phyloP scores from a whole-genome alignment of 1,140 invertebrate species.

The Macrostomum lignano region DNA sequence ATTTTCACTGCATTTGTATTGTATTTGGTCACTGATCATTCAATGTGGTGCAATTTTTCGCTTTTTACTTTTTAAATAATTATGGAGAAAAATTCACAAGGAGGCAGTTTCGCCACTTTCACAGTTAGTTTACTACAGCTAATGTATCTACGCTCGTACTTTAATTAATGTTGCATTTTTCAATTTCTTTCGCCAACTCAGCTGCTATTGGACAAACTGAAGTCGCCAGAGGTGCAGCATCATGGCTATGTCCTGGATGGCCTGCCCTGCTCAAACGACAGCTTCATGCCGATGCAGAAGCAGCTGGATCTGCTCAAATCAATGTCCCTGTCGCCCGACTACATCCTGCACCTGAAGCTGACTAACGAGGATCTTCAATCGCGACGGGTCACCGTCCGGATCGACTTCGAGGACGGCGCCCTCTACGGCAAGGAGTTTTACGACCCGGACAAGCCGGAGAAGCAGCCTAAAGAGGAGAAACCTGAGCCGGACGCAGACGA shows the following conservation, averaged over 20 bases:
- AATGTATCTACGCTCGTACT: too few species aligned
- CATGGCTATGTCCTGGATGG: constrained; percentile 28
- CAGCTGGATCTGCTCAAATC: constrained; percentile 25
- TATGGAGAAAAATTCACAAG: too few species aligned
- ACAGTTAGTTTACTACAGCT: too few species aligned
- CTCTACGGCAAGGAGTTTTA: constrained; percentile 21
- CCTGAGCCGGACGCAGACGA: constrained; percentile 10
- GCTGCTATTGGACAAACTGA: too few species aligned
- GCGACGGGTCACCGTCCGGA: constrained; percentile 14
- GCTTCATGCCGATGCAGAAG: constrained; percentile 16
- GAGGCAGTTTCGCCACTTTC: too few species aligned
- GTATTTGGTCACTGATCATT: too few species aligned
- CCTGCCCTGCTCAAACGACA: constrained; percentile 21
- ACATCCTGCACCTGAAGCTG: constrained; percentile 26
- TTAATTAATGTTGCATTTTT: too few species aligned
- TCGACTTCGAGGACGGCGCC: constrained; percentile 19
- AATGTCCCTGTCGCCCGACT: constrained; percentile 25
- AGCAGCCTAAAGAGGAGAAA: constrained; percentile 7
- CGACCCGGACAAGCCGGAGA: constrained; percentile 18
- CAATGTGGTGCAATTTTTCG: too few species aligned
- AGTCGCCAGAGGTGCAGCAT: constrained; percentile 25
- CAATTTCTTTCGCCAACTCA: too few species aligned
- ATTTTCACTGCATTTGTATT: too few species aligned
- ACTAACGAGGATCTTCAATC: constrained; percentile 20
- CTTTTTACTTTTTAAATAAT: too few species aligned